phyloP scores from a whole-genome alignment of 1,140 invertebrate species.

The Dryas iulia region DNA sequence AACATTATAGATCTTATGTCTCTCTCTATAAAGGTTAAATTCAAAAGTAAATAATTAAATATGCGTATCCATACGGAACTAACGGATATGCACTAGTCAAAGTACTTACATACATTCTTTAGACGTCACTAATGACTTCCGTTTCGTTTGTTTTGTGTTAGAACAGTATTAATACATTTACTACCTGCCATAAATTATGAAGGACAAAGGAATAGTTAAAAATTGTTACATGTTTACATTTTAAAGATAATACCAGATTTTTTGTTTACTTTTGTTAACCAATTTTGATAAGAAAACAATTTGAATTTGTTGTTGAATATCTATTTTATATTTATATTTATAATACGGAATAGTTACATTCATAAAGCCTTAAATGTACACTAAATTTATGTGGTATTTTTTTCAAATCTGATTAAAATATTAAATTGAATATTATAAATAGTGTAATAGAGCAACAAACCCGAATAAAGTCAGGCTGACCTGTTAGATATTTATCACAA shows the following conservation, averaged over 20 bases:
- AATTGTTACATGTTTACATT: background rate
- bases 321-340: too few relatives aligned
- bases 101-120: slow-evolving; percentile 43
- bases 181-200: slow-evolving; percentile 33
- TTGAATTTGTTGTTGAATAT: too few relatives aligned
- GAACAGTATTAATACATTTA: slow-evolving; percentile 47
- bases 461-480: background rate
- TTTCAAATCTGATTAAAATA: too few relatives aligned
- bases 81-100: slow-evolving; percentile 58
- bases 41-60: background rate
- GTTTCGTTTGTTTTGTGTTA: slow-evolving; percentile 51
- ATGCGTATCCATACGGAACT: slow-evolving; percentile 47
- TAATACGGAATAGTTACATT: too few relatives aligned
- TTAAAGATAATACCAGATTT: background rate
- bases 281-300: too few relatives aligned
- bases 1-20: background rate
- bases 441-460: background rate
- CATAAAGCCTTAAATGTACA: too few relatives aligned
- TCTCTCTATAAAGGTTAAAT: slow-evolving; percentile 7
- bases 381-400: too few relatives aligned
- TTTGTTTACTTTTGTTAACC: too few relatives aligned
- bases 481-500: background rate
- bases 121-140: slow-evolving; percentile 61
- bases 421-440: background rate
- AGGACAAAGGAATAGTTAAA: background rate